phyloP scores from a whole-genome alignment of 2,797 vertebrate species.

The Triplophysa yarkandensis region DNA sequence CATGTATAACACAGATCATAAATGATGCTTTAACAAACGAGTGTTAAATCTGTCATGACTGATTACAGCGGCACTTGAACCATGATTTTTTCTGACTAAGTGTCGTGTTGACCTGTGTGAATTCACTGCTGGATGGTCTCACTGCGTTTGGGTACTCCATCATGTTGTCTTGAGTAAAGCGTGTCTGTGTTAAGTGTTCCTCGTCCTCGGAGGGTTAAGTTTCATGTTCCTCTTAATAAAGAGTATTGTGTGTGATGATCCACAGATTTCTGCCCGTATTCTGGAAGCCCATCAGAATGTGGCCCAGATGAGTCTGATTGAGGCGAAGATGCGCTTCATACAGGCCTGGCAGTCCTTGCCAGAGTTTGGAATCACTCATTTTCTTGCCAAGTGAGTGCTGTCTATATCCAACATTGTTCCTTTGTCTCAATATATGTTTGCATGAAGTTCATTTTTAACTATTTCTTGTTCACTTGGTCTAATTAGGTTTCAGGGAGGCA shows the following conservation, averaged over 20 bases:
- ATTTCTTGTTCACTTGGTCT: neutral
- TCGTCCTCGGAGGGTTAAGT: neutral
- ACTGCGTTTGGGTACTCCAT: neutral
- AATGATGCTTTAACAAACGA: neutral
- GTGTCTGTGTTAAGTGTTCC: conserved; percentile 37
- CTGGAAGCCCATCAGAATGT: conserved; percentile 98
- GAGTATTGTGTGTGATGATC: conserved; percentile 46
- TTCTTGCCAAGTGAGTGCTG: conserved; percentile 87
- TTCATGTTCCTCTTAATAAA: neutral
- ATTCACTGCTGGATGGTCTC: conserved; percentile 14
- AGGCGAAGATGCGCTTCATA: conserved; percentile 98
- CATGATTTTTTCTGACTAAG: neutral
- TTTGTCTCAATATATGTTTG: conserved; percentile 16
- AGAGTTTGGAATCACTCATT: conserved; percentile 97
- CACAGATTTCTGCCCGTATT: conserved; percentile 92
- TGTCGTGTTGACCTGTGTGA: neutral
- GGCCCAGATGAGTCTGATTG: conserved; percentile 98
- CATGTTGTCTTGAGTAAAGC: neutral
- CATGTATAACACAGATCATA: conserved; percentile 15
- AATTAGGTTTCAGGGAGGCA: conserved; percentile 91
- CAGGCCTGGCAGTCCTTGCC: conserved; percentile 98
- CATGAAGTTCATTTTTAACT: neutral
- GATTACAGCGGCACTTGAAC: neutral
- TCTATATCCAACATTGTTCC: neutral
- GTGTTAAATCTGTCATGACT: conserved; percentile 3